Base-by-base conservation (phyloP, 2,797 vertebrate species). In the Spondyliosoma cantharus region DNA sequence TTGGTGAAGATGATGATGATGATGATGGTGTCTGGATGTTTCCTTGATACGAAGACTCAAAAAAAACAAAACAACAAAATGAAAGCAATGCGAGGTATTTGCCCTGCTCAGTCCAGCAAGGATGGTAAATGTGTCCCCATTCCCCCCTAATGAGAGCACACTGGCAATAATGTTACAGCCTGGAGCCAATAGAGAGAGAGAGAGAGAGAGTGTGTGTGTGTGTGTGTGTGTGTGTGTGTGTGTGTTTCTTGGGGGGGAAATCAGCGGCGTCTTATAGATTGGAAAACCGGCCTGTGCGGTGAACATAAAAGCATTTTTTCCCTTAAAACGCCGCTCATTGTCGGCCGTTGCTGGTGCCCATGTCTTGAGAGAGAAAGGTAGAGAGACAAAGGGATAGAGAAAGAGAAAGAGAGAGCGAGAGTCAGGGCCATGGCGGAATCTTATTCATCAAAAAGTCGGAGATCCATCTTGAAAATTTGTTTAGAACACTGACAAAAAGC, bases 121-220 rank as follows among this genome's bases (percentile, higher is more conserved):
- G 63, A 67, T 71, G 78, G 54, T 53, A 56, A 89, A 87, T 74
- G 78, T 70, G 79, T 77, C 67, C 72, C 74, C 32, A 56, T 76
- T 63, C n/a, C 24, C 56, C 15, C 3, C 59, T 78, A 86, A 90
- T 80, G 81, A 85, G 61, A 82, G 42, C 73, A 79, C 63, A 53
- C 56, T 69, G 79, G 77, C 75, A 76, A 54, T 86, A 84, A 76
- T 80, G 62, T 87, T 43, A 53, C 70, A 74, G 77, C 75, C 81
- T 27, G 58, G 22, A 83, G 89, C 74, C 63, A 83, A 50, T 59
- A 50, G 48, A 74, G n/a, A 60, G 27, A 53, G 56, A 54, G 29
- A 4, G 45, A 50, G 63, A 22, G 46, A 62, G 70, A 48, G 60
- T 62, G 50, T 49, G 20, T 75, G 29, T 22, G 59, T 29, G n/a